Evolutionary conservation across 2,797 vertebrate genomes (phyloP), one percentile per base, ranked within the genome.

Genomic region (Podarcis siculus): DNA sequence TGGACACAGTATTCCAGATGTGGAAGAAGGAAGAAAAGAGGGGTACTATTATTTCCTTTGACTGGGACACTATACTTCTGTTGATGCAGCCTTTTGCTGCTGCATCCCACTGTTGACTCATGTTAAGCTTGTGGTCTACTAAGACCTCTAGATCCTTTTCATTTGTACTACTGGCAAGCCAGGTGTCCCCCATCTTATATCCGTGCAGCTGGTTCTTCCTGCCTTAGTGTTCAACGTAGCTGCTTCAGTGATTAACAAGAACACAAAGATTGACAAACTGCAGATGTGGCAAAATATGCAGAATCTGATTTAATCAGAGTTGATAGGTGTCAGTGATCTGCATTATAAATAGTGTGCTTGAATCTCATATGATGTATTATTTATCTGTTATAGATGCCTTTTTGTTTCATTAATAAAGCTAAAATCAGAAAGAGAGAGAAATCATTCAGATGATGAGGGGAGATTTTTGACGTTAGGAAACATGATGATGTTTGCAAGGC

Each of bases 381-480:
- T 97, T 96, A 97, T 95, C 96, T 73, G 72, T 92, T 91, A 94
- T 92, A 94, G 94, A 93, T 86, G 94, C 92, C 95, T 96, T 96
- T 96, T 95, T 96, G 95, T 96, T 97, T 96, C 96, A 96, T 96
- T 97, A 96, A 96, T 96, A 96, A 97, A 95, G 94, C 91, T 93
- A 88, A 86, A 93, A 95, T 93, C 94, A 95, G 94, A 95, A 90
- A 3, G 45, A 73, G 27, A 80, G 13, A 35, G 90, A 92, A 73
- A 92, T 95, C 37, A 92, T 93, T 82, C 95, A 85, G 85, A 61
- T 91, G 93, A 95, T 90, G 93, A 79, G 69, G 42, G 92, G 55
- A 32, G 92, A 87, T 2, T 92, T 92, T 90, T 90, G 93, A 94
- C 91, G 93, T 92, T 91, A 94, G 91, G 95, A 95, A 94, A 92